Evolutionary conservation across 2,113 vertebrate genomes (phyloP).

Genomic region (Nicator chloris): DNA sequence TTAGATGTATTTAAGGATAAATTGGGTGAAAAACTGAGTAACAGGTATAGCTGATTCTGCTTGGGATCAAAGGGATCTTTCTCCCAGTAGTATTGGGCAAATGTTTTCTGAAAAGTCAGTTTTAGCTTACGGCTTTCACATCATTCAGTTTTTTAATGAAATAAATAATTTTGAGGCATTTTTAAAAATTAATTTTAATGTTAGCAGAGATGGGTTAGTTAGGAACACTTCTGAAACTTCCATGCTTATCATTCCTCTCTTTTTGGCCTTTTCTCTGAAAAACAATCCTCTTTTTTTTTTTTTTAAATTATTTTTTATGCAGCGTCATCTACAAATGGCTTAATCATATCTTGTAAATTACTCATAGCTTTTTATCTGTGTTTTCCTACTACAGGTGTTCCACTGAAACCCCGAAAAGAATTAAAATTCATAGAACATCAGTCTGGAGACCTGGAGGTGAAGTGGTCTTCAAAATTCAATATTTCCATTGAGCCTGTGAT

Average conservation of each 20-base stretch:
- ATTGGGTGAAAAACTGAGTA: background rate
- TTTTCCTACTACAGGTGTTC: slow-evolving; percentile 78
- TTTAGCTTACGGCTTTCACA: background rate
- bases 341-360: background rate
- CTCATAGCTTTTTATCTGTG: background rate
- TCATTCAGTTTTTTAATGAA: background rate
- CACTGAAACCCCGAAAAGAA: slow-evolving; percentile 93
- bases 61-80: background rate
- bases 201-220: background rate
- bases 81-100: background rate
- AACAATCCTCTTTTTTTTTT: background rate
- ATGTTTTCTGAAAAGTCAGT: background rate
- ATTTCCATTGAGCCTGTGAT: slow-evolving; percentile 93
- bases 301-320: background rate
- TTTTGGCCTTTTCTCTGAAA: background rate
- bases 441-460: slow-evolving; percentile 86
- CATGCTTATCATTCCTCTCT: background rate
- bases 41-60: background rate
- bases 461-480: slow-evolving; percentile 96
- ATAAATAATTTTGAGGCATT: background rate
- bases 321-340: background rate
- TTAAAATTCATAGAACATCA: slow-evolving; percentile 83
- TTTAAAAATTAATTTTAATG: background rate
- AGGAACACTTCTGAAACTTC: background rate
- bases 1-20: background rate